phyloP scores from a whole-genome alignment of 2,797 vertebrate genomes.

The Scyliorhinus canicula region DNA sequence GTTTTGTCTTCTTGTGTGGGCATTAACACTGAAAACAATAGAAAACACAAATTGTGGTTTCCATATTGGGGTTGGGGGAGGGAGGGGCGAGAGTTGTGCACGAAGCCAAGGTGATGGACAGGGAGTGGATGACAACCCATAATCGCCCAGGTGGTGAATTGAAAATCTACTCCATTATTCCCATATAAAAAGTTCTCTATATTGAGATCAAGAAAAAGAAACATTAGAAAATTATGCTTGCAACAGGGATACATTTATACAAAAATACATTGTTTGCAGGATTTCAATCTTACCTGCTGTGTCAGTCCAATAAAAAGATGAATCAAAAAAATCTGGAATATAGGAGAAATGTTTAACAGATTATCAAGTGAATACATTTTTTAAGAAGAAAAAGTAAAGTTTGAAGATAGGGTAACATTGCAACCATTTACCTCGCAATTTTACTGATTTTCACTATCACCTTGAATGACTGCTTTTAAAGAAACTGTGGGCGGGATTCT shows the following conservation, averaged over 20 bases:
- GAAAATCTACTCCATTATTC: background rate
- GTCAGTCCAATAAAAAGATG: conserved; percentile 53
- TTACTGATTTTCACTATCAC: background rate
- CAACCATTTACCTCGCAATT: background rate
- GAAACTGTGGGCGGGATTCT: too few species aligned
- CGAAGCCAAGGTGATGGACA: background rate
- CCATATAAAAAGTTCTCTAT: background rate
- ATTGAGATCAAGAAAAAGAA: background rate
- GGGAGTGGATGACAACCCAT: background rate
- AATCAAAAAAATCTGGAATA: conserved; percentile 49
- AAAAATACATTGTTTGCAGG: background rate
- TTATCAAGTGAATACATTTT: background rate
- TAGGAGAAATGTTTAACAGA: background rate
- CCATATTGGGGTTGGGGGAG: background rate
- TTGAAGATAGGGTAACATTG: conserved; percentile 3
- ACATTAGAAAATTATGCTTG: background rate
- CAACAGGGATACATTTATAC: background rate
- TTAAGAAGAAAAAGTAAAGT: background rate
- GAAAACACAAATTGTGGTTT: background rate
- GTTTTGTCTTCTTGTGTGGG: background rate
- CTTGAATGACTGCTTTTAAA: background rate
- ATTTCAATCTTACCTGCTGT: conserved; percentile 47
- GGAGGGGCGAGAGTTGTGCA: too few species aligned
- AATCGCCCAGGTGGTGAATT: background rate
- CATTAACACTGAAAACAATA: background rate